Evolutionary conservation across 2,797 vertebrate genomes (phyloP).

Genomic region (Phalloptychus januarius): DNA sequence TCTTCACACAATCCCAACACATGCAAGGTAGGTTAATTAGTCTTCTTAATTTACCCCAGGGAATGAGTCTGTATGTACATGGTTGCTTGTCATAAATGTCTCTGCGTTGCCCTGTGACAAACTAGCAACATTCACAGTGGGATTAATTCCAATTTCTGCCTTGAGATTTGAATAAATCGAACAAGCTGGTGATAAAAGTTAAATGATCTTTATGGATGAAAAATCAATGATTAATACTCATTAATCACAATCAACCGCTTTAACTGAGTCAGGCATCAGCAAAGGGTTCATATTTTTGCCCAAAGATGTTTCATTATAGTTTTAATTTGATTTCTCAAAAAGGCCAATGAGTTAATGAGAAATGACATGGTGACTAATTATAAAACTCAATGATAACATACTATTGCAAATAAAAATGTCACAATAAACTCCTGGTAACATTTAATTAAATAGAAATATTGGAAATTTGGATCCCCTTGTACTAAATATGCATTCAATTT

Average conservation of each 20-base stretch:
- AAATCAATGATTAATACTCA: not conserved
- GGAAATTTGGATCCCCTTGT: not conserved
- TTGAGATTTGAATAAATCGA: not conserved
- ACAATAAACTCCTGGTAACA: not conserved
- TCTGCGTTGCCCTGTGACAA: not conserved
- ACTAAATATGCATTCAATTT: not conserved
- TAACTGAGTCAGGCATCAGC: not conserved
- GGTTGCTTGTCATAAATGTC: not conserved
- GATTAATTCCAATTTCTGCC: not conserved
- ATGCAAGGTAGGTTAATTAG: not conserved
- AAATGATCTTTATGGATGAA: not conserved
- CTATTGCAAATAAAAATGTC: not conserved
- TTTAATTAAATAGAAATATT: not conserved
- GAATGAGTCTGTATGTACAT: not conserved
- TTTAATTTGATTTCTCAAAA: not conserved
- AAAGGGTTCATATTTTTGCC: not conserved
- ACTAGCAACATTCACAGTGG: not conserved
- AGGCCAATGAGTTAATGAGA: not conserved
- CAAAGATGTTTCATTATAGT: not conserved
- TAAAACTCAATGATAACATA: not conserved
- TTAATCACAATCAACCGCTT: not conserved
- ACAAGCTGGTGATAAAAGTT: not conserved
- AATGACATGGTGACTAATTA: not conserved
- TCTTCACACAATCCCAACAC: not conserved
- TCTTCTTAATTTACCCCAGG: not conserved